These are phyloP conservation scores for Sceliomorpha sp. DNA, from an alignment of 2,888 invertebrate genomes.

Conservation along the genomic window DNA sequence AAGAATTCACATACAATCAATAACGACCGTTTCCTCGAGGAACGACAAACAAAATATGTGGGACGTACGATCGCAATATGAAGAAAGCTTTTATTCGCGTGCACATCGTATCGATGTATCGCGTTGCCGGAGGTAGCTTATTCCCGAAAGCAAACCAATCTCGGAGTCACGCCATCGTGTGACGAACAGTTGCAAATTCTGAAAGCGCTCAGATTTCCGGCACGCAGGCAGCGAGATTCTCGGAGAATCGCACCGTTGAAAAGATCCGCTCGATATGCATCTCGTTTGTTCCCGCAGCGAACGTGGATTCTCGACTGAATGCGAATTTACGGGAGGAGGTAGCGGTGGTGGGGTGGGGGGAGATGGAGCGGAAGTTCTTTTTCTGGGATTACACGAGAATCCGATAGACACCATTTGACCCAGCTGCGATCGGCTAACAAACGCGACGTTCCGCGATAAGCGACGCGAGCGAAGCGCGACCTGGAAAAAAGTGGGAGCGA, in stretches of 20 bases:
- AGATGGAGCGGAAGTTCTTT: too few relatives aligned
- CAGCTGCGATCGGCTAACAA: slow-evolving; percentile 6
- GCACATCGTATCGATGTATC: slow-evolving; percentile 20
- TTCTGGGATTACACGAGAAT: slow-evolving; percentile 8
- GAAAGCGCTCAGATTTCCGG: slow-evolving; percentile 47
- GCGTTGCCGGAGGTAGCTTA: slow-evolving; percentile 25
- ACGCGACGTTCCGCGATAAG: slow-evolving; percentile 14
- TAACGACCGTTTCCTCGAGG: too few relatives aligned
- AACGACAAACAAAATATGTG: slow-evolving; percentile 4
- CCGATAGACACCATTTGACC: slow-evolving; percentile 13
- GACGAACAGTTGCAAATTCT: slow-evolving; percentile 24
- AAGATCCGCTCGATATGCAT: slow-evolving; percentile 37
- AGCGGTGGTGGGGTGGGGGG: too few relatives aligned
- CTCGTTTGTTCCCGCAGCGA: slow-evolving; percentile 23
- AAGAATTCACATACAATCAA: too few relatives aligned
- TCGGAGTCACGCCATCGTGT: slow-evolving; percentile 37
- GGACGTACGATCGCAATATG: background rate
- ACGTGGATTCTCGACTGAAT: slow-evolving; percentile 16
- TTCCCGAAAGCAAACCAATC: slow-evolving; percentile 37
- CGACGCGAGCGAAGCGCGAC: slow-evolving; percentile 1
- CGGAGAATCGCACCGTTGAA: slow-evolving; percentile 20
- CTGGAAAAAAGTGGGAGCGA: background rate
- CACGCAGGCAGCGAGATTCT: too few relatives aligned
- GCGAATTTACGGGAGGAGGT: slow-evolving; percentile 16
- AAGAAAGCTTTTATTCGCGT: slow-evolving; percentile 21